Percentiles rank a stretch among this genome's conserved stretches.
phyloP scores from a whole-genome alignment of 2,888 invertebrate species.

The Amphipyra berbera region DNA sequence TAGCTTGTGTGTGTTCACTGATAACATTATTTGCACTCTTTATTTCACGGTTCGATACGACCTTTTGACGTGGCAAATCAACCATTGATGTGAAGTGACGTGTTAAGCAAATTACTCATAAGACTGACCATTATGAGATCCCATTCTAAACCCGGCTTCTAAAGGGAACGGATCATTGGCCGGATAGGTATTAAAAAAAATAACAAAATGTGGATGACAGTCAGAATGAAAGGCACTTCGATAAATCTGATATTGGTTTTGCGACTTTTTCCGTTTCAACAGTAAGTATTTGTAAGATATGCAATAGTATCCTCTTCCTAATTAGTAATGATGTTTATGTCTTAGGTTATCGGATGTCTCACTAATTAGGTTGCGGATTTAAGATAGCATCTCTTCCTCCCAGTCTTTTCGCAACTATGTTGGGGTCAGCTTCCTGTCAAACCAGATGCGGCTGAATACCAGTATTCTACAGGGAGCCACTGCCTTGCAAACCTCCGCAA shows the following conservation, averaged over 20 bases:
- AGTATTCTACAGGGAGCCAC: no score
- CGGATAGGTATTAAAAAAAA: not conserved
- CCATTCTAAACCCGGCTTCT: constrained; percentile 12
- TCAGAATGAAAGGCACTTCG: not conserved
- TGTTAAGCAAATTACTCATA: constrained; percentile 48
- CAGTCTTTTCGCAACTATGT: no score
- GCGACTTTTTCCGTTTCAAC: no score
- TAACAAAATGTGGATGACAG: not conserved
- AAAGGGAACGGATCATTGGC: constrained; percentile 13
- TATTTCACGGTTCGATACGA: constrained; percentile 54
- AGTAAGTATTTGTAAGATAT: no score
- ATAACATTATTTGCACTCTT: constrained; percentile 59
- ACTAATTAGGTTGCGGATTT: no score
- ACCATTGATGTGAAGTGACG: constrained; percentile 55
- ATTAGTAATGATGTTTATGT: no score
- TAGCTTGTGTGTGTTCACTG: constrained; percentile 44
- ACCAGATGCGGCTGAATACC: no score
- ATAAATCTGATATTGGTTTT: not conserved
- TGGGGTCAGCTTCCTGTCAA: no score
- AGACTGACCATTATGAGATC: constrained; percentile 45
- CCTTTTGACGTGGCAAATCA: constrained; percentile 41
- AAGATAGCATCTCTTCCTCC: no score
- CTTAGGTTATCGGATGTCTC: no score
- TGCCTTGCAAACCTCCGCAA: no score
- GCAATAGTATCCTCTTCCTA: no score